Evolutionary conservation across 2,113 vertebrate species (phyloP), one percentile per base, ranked within the genome.

Genomic region (Onychostruthus taczanowskii): DNA sequence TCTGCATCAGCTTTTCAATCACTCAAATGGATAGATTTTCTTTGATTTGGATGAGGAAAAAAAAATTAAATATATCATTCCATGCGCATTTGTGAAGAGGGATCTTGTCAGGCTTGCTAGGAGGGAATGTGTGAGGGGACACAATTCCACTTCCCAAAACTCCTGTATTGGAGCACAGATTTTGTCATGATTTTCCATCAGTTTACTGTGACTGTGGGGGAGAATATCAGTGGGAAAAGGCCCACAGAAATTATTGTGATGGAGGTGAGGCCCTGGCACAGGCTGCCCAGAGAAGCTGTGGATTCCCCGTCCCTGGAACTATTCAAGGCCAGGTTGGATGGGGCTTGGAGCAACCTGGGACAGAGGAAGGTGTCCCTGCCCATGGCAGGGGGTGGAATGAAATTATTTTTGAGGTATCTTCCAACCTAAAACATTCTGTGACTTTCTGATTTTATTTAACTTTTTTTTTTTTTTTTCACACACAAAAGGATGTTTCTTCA

Each of bases 291-390:
- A 20, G 62, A 7, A 41, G 16, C 46, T 75, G 28, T 68, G 78
- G 62, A 0, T 75, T 46, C 17, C 13, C 46, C 46, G 46, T 26
- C 41, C 47, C 20, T 62, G 62, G 53, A 26, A 30, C 5, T 8
- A 19, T 15, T 0, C n/a, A 26, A 46, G 53, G 23, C 8, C 37
- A 39, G 52, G 7, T 0, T 41, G 39, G 62, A 53, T 0, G 2
- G 7, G 6, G 13, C 11, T 30, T 41, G 13, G 17, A 83, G 17
- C 14, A 47, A 16, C 41, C 26, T 62, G 46, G 21, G 2, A 1
- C 3, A 35, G 11, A 9, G 37, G 37, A 37, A 37, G 37, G 37
- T 35, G 20, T 26, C 12, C 24, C 46, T 61, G n/a, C 0, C 20
- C 16, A 22, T 30, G 30, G 11, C 11, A 75, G 12, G 7, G 5